Percentiles rank a stretch among this genome's conserved stretches.
These are phyloP conservation scores for Cheilosia impressa DNA, from an alignment of 2,888 invertebrate species.

Conservation along the genomic window DNA sequence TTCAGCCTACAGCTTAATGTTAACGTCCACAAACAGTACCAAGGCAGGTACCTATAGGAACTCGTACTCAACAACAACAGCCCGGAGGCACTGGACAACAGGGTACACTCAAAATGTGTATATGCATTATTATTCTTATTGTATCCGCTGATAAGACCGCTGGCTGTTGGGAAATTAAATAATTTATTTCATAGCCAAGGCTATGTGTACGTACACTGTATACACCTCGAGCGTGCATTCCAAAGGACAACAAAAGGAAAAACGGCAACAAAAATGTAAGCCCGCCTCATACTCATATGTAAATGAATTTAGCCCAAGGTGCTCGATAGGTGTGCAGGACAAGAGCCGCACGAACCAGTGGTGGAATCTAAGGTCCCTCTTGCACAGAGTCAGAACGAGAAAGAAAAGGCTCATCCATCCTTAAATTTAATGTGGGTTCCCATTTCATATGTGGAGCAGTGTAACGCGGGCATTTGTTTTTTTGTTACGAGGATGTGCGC, in stretches of 20 bases:
- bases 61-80: too few species aligned
- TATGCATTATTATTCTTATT: too few species aligned
- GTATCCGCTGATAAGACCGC: too few species aligned
- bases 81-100: too few species aligned
- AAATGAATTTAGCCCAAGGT: conserved; percentile 46
- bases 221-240: background rate
- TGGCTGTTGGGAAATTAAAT: conserved; percentile 10
- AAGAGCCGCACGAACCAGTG: conserved; percentile 23
- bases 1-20: too few species aligned
- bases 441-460: conserved; percentile 40
- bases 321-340: conserved; percentile 22
- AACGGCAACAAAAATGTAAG: background rate
- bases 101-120: too few species aligned
- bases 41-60: too few species aligned
- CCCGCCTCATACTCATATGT: conserved; percentile 30
- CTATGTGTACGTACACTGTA: background rate
- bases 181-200: background rate
- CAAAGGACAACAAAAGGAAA: conserved; percentile 5
- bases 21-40: too few species aligned
- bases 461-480: conserved; percentile 45
- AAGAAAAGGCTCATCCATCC: conserved; percentile 36
- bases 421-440: conserved; percentile 52
- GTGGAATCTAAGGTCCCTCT: conserved; percentile 14
- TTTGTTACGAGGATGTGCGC: background rate
- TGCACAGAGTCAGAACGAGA: background rate